These are phyloP conservation scores for Panagrolaimus sp. DNA, from an alignment of 1,140 invertebrate species.

Conservation along the genomic window DNA sequence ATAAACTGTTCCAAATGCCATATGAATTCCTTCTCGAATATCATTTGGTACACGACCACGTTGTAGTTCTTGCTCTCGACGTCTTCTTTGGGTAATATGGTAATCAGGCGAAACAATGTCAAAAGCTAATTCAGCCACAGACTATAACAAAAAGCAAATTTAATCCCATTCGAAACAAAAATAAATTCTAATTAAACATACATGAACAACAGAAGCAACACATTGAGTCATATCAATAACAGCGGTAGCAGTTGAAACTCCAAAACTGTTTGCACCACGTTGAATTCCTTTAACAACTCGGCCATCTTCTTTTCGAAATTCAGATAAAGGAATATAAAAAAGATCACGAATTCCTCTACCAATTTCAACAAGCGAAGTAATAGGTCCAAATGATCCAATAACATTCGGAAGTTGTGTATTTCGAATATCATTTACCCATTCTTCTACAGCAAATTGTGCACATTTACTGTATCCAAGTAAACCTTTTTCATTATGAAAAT, in stretches of 20 bases:
- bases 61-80: slow-evolving; percentile 5
- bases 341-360: slow-evolving; percentile 89
- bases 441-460: slow-evolving; percentile 63
- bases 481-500: slow-evolving; percentile 34
- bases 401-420: slow-evolving; percentile 79
- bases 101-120: slow-evolving; percentile 79
- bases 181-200: slow-evolving; percentile 16
- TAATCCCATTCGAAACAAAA: slow-evolving; percentile 1
- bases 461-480: slow-evolving; percentile 32
- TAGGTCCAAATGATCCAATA: slow-evolving; percentile 83
- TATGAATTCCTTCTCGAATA: slow-evolving; percentile 38
- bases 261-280: slow-evolving; percentile 89
- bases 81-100: slow-evolving; percentile 23
- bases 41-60: slow-evolving; percentile 24
- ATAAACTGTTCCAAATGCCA: slow-evolving; percentile 33
- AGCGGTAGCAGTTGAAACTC: slow-evolving; percentile 84
- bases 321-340: slow-evolving; percentile 87
- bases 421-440: slow-evolving; percentile 89
- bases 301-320: slow-evolving; percentile 85
- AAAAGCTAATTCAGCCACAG: slow-evolving; percentile 83
- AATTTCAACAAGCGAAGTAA: slow-evolving; percentile 60
- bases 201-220: slow-evolving; percentile 29
- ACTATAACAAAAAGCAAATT: slow-evolving; percentile 63
- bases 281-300: slow-evolving; percentile 84
- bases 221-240: slow-evolving; percentile 69